phyloP scores from a whole-genome alignment of 2,888 invertebrate genomes.

The Pyrocoelia pectoralis region DNA sequence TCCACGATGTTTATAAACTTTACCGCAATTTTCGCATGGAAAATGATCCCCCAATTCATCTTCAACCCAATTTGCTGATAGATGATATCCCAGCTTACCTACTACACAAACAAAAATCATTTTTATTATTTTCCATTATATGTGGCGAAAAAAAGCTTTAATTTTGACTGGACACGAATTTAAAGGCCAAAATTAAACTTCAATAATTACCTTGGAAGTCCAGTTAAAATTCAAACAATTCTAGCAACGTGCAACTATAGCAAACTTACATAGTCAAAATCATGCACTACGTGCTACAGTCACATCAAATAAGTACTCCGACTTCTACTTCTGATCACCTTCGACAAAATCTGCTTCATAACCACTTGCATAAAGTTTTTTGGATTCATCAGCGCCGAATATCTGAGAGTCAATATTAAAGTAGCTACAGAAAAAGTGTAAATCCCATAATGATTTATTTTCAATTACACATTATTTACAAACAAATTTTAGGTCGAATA shows the following conservation, averaged over 20 bases:
- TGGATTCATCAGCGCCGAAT: too few relatives aligned
- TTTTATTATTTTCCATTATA: neutral
- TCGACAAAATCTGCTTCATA: too few relatives aligned
- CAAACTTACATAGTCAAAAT: neutral
- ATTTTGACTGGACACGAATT: too few relatives aligned
- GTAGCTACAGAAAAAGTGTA: too few relatives aligned
- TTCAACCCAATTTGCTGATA: neutral
- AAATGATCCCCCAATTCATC: constrained; percentile 7
- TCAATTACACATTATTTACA: too few relatives aligned
- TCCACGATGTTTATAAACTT: constrained; percentile 15
- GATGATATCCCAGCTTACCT: neutral
- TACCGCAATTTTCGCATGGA: constrained; percentile 16
- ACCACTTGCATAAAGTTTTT: too few relatives aligned
- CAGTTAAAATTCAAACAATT: too few relatives aligned
- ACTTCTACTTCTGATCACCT: neutral
- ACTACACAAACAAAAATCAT: neutral
- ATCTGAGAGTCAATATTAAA: too few relatives aligned
- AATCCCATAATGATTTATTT: too few relatives aligned
- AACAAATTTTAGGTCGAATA: neutral
- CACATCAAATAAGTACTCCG: neutral
- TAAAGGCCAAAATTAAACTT: too few relatives aligned
- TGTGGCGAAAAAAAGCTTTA: too few relatives aligned
- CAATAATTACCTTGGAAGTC: too few relatives aligned
- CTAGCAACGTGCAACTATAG: neutral
- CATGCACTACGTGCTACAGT: neutral